These are phyloP conservation scores for Panulirus ornatus DNA, from an alignment of 1,140 invertebrate genomes.

Conservation along the genomic window DNA sequence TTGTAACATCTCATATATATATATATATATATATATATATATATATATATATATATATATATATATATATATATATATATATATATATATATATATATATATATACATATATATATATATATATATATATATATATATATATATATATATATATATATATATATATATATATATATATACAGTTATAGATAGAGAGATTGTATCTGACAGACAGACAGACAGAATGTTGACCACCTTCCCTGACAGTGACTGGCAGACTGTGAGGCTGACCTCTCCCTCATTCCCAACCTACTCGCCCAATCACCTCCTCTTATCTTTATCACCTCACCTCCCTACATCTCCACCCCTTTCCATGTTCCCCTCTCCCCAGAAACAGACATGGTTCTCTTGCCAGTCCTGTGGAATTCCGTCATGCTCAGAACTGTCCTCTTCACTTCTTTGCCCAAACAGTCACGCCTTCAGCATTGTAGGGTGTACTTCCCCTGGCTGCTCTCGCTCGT, in stretches of 20 bases:
- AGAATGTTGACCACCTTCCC: too few species aligned
- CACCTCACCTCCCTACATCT: neutral
- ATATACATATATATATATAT: constrained; percentile 21
- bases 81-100: neutral
- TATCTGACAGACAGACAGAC: too few species aligned
- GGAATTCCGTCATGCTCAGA: too few species aligned
- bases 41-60: neutral
- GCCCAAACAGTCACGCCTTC: too few species aligned
- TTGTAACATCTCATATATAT: neutral
- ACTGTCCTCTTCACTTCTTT: too few species aligned
- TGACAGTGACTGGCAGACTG: too few species aligned
- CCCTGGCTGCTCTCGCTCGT: too few species aligned
- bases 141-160: constrained; percentile 14
- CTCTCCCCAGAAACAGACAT: too few species aligned
- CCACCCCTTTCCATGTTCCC: neutral
- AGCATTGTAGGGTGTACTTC: too few species aligned
- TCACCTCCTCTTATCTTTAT: neutral
- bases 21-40: neutral
- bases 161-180: constrained; percentile 14
- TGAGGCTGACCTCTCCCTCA: too few species aligned
- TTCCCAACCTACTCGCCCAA: neutral
- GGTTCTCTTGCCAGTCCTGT: too few species aligned
- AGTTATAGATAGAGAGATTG: neutral
- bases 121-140: constrained; percentile 17
- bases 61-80: neutral